Evolutionary conservation across 1,140 invertebrate species (phyloP), one percentile per base, ranked within the genome.

Genomic region (Trichonephila inaurata): DNA sequence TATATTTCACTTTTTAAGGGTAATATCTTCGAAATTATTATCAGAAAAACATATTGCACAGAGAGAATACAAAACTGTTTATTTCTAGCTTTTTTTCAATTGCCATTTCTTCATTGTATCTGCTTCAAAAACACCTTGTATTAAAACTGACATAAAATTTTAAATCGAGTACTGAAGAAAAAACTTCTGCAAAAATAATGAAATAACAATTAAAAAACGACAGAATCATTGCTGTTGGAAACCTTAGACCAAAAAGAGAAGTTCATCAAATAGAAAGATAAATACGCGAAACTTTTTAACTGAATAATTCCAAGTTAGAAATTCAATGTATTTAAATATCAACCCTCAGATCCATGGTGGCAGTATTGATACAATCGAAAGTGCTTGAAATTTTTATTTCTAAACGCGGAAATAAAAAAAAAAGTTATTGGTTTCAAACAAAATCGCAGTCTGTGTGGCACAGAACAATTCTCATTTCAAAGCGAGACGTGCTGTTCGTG

Each of bases 401-500:
- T 40, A 40, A 40, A 77, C 14, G 18, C 24, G 7, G 28, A 21
- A n/a, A 83, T n/a, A 51, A n/a, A 83, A 83, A 28, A 28, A 85
- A 60, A 85, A 85, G 21, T 85, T 19, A 85, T 85, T 85, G 82
- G 44, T 85, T 85, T 85, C 19, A 85, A 85, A 85, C 82, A 58
- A 19, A 58, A 85, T 85, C 82, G 44, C 51, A 85, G n/a, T 51
- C 21, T n/a, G 44, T 51, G 82, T 58, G 21, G 19, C 21, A 58
- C 51, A 58, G n/a, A 77, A 77, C 14, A 77, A 33, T 77, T 77
- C 72, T 16, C 72, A 77, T 77, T 77, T 77, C 33, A 33, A 92
- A 83, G 28, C 60, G 60, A 92, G 61, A 92, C 90, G 77, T 92
- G 60, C 90, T 85, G 66, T 91, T 66, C 62, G 24, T 19, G 28